These are phyloP conservation scores for Coracias cyanogaster DNA, from an alignment of 2,797 vertebrate species.

Conservation along the genomic window DNA sequence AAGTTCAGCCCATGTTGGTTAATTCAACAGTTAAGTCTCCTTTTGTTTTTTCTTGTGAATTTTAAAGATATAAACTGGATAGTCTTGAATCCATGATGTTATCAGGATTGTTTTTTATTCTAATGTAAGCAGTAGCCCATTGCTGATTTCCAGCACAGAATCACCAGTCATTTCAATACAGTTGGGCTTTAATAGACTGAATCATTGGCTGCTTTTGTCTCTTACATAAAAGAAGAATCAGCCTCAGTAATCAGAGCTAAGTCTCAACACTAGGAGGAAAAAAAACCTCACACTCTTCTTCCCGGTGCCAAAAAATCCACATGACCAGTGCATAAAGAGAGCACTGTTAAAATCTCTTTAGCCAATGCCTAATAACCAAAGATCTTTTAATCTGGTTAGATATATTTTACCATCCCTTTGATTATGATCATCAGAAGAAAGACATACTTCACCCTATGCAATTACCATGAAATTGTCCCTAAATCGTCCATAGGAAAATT, in stretches of 20 bases:
- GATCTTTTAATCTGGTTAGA: not conserved
- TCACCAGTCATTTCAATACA: not conserved
- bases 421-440: not conserved
- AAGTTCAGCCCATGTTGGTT: not conserved
- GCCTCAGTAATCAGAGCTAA: constrained; percentile 42
- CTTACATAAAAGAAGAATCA: constrained; percentile 62
- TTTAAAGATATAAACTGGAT: not conserved
- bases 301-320: not conserved
- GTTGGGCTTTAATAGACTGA: constrained; percentile 29
- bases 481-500: not conserved
- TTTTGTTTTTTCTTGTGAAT: constrained; percentile 21
- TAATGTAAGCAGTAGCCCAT: not conserved
- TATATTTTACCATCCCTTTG: not conserved
- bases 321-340: constrained; percentile 15
- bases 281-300: not conserved
- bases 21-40: not conserved
- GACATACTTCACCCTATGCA: not conserved
- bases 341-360: not conserved
- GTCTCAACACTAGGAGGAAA: not conserved
- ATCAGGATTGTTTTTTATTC: not conserved
- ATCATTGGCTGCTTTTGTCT: constrained; percentile 31
- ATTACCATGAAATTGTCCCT: not conserved
- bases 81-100: not conserved
- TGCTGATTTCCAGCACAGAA: constrained; percentile 18
- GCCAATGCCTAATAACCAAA: not conserved